Percentiles rank a stretch among this genome's conserved stretches.
Evolutionary conservation across 2,888 invertebrate species (phyloP).

Genomic region (Dryobota labecula): DNA sequence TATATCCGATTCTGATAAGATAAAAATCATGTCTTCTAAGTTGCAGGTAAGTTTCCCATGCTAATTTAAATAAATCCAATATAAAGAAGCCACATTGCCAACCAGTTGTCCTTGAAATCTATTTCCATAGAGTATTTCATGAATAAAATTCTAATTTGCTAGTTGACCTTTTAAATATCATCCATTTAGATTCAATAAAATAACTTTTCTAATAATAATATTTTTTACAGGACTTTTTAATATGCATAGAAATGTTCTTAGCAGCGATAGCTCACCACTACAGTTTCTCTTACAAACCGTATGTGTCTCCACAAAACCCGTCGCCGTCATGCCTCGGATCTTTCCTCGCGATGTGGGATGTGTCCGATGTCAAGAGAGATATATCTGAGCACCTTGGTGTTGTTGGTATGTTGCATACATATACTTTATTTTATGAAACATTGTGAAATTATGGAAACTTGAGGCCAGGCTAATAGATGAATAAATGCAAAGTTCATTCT

Average conservation of each 20-base stretch:
- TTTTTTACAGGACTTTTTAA: conserved; percentile 95
- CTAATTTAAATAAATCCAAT: conserved; percentile 28
- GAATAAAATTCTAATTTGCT: conserved; percentile 1
- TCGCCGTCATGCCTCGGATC: conserved; percentile 93
- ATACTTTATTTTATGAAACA: neutral
- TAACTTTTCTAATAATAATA: neutral
- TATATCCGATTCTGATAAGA: conserved; percentile 92
- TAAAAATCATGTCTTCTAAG: conserved; percentile 94
- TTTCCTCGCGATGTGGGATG: conserved; percentile 98
- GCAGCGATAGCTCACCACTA: conserved; percentile 99
- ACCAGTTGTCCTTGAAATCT: conserved; percentile 43
- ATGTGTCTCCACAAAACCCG: conserved; percentile 89
- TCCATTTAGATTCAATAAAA: neutral
- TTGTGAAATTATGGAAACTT: neutral
- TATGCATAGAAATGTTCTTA: conserved; percentile 99
- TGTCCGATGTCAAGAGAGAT: conserved; percentile 98
- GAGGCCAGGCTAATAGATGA: neutral
- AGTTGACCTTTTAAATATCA: conserved; percentile 1
- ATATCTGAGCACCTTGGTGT: conserved; percentile 98
- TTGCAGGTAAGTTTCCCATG: conserved; percentile 91
- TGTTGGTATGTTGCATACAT: conserved; percentile 91
- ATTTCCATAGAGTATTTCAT: no score
- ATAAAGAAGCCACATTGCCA: neutral
- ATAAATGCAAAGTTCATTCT: neutral
- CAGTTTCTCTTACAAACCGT: conserved; percentile 98